Base-by-base conservation (phyloP, 1,140 invertebrate genomes). In the Drosophila persimilis region DNA sequence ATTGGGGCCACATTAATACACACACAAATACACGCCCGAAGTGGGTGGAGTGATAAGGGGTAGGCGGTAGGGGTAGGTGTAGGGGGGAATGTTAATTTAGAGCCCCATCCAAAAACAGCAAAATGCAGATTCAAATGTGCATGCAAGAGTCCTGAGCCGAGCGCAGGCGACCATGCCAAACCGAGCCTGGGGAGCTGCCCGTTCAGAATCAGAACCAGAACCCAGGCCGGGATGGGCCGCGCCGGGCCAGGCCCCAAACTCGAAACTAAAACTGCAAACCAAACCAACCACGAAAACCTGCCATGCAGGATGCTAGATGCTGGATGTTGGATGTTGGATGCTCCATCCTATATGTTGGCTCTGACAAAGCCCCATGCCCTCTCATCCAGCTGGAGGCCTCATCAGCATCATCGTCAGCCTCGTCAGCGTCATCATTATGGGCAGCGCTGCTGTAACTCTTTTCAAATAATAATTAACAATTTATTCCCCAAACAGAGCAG, bases 401-500 rank as follows among this genome's bases (percentile, higher is more conserved):
- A 55, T 52, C 76, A 78, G 50, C 45, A 44, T 56, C 51, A 55
- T 54, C 66, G 65, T 77, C 74, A 65, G 66, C 58, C 64, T 54
- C 72, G 48, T 48, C 50, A 45, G 48, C 55, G 71, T 39, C 48
- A 64, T 62, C 54, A 75, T 69, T 75, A 64, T 44, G 55, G 72
- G 73, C 54, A 61, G 58, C 54, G 54, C 57, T 48, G 83, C 75
- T 89, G 83, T 88, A 88, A 88, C 83, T 88, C 83, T 88, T 88
- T 88, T 88, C 83, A 88, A 88, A 88, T 88, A 88, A 88, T 88
- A 88, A 88, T 88, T 88, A 88, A 88, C 83, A 88, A 88, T 88
- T 88, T 88, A 88, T 88, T 88, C 83, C 83, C 83, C 83, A 88
- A 88, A 88, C 78, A 88, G 66, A 65, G 64, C 64, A 24, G 24